These are phyloP conservation scores for Ferrisia virgata DNA, from an alignment of 2,888 invertebrate species.

Conservation along the genomic window DNA sequence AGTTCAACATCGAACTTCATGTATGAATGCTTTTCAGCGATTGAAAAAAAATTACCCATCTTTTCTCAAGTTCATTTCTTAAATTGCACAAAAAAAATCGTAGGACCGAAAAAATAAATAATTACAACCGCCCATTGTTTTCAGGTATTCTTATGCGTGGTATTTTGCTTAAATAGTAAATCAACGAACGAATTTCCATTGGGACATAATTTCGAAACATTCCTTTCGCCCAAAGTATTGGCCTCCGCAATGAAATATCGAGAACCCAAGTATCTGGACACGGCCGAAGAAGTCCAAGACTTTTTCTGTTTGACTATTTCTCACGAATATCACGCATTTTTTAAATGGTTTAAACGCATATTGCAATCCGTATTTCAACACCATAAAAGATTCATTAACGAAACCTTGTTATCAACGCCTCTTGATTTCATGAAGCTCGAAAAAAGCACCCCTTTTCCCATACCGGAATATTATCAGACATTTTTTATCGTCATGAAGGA, in stretches of 20 bases:
- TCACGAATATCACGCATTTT: background rate
- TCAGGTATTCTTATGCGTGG: slow-evolving; percentile 19
- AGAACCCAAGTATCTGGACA: background rate
- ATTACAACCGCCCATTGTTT: background rate
- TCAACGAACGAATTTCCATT: background rate
- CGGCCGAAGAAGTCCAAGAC: background rate
- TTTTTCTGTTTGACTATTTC: background rate
- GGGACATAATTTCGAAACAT: background rate
- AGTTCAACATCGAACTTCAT: background rate
- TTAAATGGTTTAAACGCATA: background rate
- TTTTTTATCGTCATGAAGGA: background rate
- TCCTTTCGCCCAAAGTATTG: background rate
- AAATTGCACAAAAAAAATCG: background rate
- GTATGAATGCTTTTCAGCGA: no score
- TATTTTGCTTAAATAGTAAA: slow-evolving; percentile 11
- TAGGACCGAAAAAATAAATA: background rate
- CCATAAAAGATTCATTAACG: background rate
- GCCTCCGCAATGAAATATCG: background rate
- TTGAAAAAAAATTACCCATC: no score
- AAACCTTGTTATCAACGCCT: background rate
- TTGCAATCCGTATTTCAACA: background rate
- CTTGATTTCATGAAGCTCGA: background rate
- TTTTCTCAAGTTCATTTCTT: background rate
- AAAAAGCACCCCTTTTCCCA: background rate
- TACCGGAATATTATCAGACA: background rate